Evolutionary conservation across 2,113 vertebrate genomes (phyloP), one percentile per base, ranked within the genome.

Genomic region (Corythoichthys intestinalis): DNA sequence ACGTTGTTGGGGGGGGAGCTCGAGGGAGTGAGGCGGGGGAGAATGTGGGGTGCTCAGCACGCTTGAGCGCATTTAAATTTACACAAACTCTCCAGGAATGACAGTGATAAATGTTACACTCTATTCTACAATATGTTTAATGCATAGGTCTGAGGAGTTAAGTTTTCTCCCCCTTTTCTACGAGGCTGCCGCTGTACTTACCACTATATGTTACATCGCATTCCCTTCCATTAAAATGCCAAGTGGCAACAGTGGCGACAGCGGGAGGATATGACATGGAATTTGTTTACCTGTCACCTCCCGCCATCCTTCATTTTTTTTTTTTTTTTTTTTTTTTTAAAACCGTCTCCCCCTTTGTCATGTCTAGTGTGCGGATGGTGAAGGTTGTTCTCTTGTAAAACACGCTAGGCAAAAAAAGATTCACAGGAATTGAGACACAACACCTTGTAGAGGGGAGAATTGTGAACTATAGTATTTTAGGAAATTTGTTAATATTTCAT

Each of bases 41-140:
- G 61, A 41, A 53, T 34, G 20, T 65, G 77, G 79, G 75, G 76
- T 80, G 74, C 89, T 89, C 93, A 94, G 86, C 95, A 98, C 94
- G 97, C 94, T 96, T 97, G 94, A 96, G 94, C 92, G 97, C 97
- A 98, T 98, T 98, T 96, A 98, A 98, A 98, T 98, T 98, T 98
- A 98, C 97, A 98, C 97, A 98, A 98, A 98, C 96, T 97, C 90
- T 90, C 93, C 93, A 93, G 78, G 88, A 93, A 94, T 98, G 97
- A 98, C 97, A 98, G 95, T 98, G 97, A 98, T 98, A 96, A 97
- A 98, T 98, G 96, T 95, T 91, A 96, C 94, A 96, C 95, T 95
- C 95, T 98, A 97, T 94, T 95, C 96, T 96, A 97, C 97, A 98
- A 96, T 98, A 98, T 98, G 97, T 98, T 98, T 97, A 97, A 96